These are phyloP conservation scores for Mimachlamys varia DNA, from an alignment of 2,888 invertebrate species.

Conservation along the genomic window DNA sequence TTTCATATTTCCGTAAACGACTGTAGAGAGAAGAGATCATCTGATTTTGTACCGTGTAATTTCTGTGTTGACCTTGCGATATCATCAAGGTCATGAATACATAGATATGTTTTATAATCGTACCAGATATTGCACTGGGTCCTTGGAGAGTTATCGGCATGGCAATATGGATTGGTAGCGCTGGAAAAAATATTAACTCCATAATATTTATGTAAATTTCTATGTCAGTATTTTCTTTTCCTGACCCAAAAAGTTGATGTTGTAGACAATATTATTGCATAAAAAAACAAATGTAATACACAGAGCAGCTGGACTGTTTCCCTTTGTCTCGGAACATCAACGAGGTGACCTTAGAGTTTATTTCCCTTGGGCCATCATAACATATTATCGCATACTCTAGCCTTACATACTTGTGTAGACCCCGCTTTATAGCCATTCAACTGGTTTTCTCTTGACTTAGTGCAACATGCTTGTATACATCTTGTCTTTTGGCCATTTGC, in stretches of 20 bases:
- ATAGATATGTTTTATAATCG: too few relatives aligned
- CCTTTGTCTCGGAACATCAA: neutral
- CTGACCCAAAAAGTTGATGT: neutral
- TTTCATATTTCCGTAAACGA: too few relatives aligned
- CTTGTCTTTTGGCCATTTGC: neutral
- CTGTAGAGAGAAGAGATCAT: too few relatives aligned
- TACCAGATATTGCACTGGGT: too few relatives aligned
- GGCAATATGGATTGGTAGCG: too few relatives aligned
- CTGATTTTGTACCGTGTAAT: too few relatives aligned
- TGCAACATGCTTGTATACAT: neutral
- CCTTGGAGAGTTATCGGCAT: too few relatives aligned
- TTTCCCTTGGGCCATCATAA: neutral
- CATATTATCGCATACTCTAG: neutral
- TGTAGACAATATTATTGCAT: neutral
- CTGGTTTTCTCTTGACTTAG: neutral
- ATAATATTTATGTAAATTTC: too few relatives aligned
- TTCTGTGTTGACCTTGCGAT: too few relatives aligned
- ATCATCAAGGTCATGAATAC: too few relatives aligned
- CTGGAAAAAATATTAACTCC: too few relatives aligned
- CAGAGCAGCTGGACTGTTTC: neutral
- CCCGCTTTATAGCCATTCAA: neutral
- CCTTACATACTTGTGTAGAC: neutral
- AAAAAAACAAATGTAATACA: neutral
- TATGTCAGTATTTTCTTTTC: too few relatives aligned
- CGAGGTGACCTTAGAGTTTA: neutral